Percentiles rank a stretch among this genome's conserved stretches.
Evolutionary conservation across 2,888 invertebrate genomes (phyloP).

Genomic region (Geophilus truncorum): DNA sequence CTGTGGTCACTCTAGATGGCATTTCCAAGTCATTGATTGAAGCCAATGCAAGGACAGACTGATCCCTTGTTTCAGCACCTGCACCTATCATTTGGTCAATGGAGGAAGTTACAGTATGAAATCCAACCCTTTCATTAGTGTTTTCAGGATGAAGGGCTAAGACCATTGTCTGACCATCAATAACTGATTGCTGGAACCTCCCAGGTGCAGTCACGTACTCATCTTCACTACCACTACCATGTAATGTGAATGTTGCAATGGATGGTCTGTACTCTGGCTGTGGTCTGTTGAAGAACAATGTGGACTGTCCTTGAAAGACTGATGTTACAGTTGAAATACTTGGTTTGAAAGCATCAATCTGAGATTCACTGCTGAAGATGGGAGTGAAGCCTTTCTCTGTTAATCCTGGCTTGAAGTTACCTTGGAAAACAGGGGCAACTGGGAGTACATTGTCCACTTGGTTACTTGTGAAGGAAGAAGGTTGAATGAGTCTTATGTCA

Average conservation of each 20-base stretch:
- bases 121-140: constrained; percentile 13
- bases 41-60: constrained; percentile 30
- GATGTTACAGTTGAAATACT: constrained; percentile 37
- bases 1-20: constrained; percentile 38
- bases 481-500: neutral
- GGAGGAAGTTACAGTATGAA: neutral
- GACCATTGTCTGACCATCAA: constrained; percentile 31
- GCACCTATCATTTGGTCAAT: neutral
- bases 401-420: constrained; percentile 36
- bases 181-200: constrained; percentile 2
- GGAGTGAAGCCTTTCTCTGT: constrained; percentile 38
- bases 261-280: neutral
- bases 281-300: constrained; percentile 36
- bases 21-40: neutral
- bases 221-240: constrained; percentile 38
- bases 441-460: constrained; percentile 26
- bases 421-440: constrained; percentile 32
- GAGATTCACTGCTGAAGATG: neutral
- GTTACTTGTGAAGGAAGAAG: constrained; percentile 20
- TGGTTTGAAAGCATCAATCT: neutral
- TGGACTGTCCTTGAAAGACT: constrained; percentile 38
- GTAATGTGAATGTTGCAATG: constrained; percentile 35
- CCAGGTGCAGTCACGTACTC: constrained; percentile 30
- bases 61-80: constrained; percentile 29
- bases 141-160: neutral